Conservation (phyloP, 2,797 vertebrate species). For the Pygocentrus nattereri region DNA sequence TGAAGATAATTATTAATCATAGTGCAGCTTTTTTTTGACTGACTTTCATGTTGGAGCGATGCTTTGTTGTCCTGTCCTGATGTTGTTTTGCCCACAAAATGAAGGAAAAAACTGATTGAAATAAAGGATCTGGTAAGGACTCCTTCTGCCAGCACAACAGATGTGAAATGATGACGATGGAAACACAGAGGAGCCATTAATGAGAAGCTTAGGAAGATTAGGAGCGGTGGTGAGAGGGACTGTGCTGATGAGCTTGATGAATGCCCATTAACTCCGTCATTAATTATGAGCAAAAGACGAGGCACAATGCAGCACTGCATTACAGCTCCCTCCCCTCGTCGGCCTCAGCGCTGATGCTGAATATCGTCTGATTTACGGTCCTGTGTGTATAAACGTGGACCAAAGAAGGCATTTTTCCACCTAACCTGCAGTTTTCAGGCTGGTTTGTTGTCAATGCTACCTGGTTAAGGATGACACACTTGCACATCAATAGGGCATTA, state of each 20-base stretch:
- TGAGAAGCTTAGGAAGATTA: slow-evolving; percentile 26
- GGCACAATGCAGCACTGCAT: neutral
- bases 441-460: neutral
- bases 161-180: slow-evolving; percentile 23
- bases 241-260: slow-evolving; percentile 18
- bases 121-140: neutral
- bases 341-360: neutral
- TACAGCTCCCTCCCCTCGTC: neutral
- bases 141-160: slow-evolving; percentile 40
- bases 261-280: slow-evolving; percentile 23
- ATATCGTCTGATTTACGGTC: neutral
- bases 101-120: slow-evolving; percentile 5
- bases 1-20: slow-evolving; percentile 14
- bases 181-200: slow-evolving; percentile 24
- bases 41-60: neutral
- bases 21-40: neutral
- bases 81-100: slow-evolving; percentile 22
- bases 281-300: slow-evolving; percentile 27
- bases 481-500: neutral
- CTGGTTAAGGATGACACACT: neutral
- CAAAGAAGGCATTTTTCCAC: neutral
- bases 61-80: slow-evolving; percentile 18
- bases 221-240: slow-evolving; percentile 11
- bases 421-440: neutral
- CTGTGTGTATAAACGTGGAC: no score